Evolutionary conservation across 2,113 vertebrate species (phyloP), one percentile per base, ranked within the genome.

Genomic region (Pantherophis guttatus): DNA sequence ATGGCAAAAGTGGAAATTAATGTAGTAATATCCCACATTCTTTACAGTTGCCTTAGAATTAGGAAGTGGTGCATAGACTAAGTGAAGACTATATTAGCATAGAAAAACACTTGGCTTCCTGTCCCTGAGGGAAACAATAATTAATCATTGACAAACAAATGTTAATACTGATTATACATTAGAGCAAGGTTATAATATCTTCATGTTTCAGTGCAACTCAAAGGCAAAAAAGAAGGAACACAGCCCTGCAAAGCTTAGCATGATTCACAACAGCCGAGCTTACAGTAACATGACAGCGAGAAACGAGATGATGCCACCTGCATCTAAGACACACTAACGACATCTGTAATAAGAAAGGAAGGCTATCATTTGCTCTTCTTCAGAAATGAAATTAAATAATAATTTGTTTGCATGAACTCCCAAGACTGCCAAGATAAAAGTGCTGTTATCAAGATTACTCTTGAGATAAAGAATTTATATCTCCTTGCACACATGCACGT

Each of bases 61-160:
- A 92, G 87, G 94, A 54, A 94, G 65, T 87, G 95, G 94, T 94
- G 87, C 52, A 94, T 93, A 91, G 90, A 93, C 48, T 93, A 93
- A 94, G 91, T 96, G 91, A 95, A 95, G 94, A 97, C 97, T 94
- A 86, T 50, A 94, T 95, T 91, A 96, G 89, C 96, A 96, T 94
- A 94, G 86, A 95, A 96, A 97, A 97, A 93, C 93, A 94, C 21
- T 94, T 89, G 94, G 58, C 88, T 85, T 92, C 95, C 39, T 33
- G 92, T 95, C 91, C 94, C 95, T n/a, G 94, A 95, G 93, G 95
- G 87, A 94, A 86, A 62, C 12, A 92, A 94, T 96, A 96, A 96
- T 92, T 95, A 97, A 97, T 96, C 90, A 96, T 87, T 96, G 93
- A 95, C 93, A 97, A 97, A 95, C 91, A 97, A 97, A 96, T 85